Base-by-base conservation (phyloP, 2,113 vertebrate genomes). In the Ailurus styani region DNA sequence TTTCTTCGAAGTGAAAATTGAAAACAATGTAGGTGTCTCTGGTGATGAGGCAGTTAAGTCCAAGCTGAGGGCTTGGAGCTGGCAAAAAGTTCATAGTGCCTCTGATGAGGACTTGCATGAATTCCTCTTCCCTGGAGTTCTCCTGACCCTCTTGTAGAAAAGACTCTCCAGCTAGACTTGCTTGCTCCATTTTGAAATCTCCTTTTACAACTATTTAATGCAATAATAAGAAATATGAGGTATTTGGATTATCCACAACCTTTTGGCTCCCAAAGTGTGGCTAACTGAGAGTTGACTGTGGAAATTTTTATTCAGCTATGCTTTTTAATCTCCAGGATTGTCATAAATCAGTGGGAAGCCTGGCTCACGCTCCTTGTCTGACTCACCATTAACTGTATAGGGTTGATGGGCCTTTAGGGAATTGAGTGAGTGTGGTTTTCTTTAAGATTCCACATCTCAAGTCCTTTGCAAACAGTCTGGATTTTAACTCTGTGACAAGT, bases 251-350 rank as follows among this genome's bases (percentile, higher is more conserved):
- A 83, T 57, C 45, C 31, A 42, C 31, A 62, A 54, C 0, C 4
- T 97, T 96, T 96, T 31, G 93, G 64, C 72, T 72, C 29, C 68
- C 82, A 8, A 40, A 86, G 47, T 75, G 78, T 83, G 77, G n/a
- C 88, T 97, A 82, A 94, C 37, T 96, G 79, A 94, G 87, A 94
- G 81, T 27, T 86, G 93, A 77, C 70, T 42, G 5, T 82, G 79
- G 50, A 89, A 86, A 64, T 79, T 52, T 68, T 89, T 73, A 75
- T 60, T 84, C 34, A 84, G 73, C 50, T 40, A 0, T 91, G 93
- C 9, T 66, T 94, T 94, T 55, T 68, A 66, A 77, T 88, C 21
- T 45, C 52, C 37, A 85, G 45, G 72, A 85, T 60, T 83, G 57
- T 72, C 27, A 31, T 66, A 94, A 72, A 93, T 78, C 40, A 73